These are phyloP conservation scores for Anguilla obscura DNA, from an alignment of 2,797 vertebrate species.

Conservation along the genomic window DNA sequence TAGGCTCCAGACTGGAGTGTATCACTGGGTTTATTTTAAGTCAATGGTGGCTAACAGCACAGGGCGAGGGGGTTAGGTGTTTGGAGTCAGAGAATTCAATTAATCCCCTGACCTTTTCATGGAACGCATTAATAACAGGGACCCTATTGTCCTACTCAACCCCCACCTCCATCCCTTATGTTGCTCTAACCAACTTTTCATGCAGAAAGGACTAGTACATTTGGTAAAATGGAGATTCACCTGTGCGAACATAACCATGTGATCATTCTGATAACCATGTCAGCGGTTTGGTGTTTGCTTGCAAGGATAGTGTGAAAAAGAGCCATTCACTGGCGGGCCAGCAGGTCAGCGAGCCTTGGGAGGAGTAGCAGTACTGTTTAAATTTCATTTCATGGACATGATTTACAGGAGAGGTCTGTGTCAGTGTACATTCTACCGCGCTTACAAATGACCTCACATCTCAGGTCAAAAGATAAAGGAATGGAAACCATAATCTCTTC, in stretches of 20 bases:
- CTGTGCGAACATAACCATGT: neutral
- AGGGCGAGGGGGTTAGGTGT: neutral
- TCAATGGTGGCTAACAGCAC: slow-evolving; percentile 34
- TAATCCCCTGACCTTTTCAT: slow-evolving; percentile 50
- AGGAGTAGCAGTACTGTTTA: neutral
- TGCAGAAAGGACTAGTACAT: neutral
- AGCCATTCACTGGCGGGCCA: slow-evolving; percentile 62
- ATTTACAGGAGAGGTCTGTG: neutral
- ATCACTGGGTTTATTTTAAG: slow-evolving; percentile 38
- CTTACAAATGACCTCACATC: slow-evolving; percentile 48
- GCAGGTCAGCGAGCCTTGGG: neutral
- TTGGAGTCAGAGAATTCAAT: slow-evolving; percentile 15
- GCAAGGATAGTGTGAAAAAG: slow-evolving; percentile 41
- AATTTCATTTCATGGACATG: neutral
- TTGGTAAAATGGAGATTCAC: neutral
- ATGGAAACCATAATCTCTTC: slow-evolving; percentile 20
- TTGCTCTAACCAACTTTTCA: neutral
- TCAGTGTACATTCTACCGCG: neutral
- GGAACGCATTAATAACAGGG: slow-evolving; percentile 41
- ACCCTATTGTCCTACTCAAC: neutral
- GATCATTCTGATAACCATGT: neutral
- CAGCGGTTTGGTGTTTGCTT: slow-evolving; percentile 16
- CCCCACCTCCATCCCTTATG: neutral
- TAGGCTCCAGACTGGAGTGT: neutral
- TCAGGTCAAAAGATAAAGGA: slow-evolving; percentile 46